Percentiles rank a stretch among this genome's conserved stretches.
Conservation (phyloP, 2,888 invertebrate genomes). For the Drosophila diplacantha region DNA sequence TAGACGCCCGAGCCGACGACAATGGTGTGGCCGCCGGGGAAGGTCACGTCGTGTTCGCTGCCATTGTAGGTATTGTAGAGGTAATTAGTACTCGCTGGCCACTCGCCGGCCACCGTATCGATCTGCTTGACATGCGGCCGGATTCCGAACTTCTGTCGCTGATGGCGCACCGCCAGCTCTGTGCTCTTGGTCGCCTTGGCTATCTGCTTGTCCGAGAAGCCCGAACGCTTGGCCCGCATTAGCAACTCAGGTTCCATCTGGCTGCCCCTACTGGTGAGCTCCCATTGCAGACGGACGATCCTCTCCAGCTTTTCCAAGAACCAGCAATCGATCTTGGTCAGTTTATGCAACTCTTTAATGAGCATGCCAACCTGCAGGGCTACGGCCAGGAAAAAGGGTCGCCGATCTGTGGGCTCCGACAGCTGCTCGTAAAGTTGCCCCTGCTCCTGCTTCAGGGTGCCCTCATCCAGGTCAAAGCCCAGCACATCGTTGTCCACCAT, state of each 20-base stretch:
- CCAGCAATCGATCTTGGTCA: slow-evolving; percentile 98
- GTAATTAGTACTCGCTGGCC: slow-evolving; percentile 99
- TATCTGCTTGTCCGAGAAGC: slow-evolving; percentile 98
- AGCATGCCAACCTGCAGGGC: slow-evolving; percentile 90
- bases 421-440: slow-evolving; percentile 92
- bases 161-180: slow-evolving; percentile 88
- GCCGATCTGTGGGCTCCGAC: slow-evolving; percentile 95
- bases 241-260: slow-evolving; percentile 83
- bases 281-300: slow-evolving; percentile 86
- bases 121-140: slow-evolving; percentile 96
- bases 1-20: slow-evolving; percentile 98
- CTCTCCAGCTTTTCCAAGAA: slow-evolving; percentile 96
- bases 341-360: slow-evolving; percentile 89
- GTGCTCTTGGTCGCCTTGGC: slow-evolving; percentile 91
- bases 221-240: slow-evolving; percentile 90
- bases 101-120: slow-evolving; percentile 99
- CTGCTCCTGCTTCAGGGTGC: slow-evolving; percentile 86
- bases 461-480: slow-evolving; percentile 95
- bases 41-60: slow-evolving; percentile 87
- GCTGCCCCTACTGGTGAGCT: slow-evolving; percentile 81
- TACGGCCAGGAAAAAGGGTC: slow-evolving; percentile 97
- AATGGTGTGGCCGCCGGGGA: slow-evolving; percentile 88
- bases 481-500: slow-evolving; percentile 97
- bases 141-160: slow-evolving; percentile 86
- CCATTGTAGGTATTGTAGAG: slow-evolving; percentile 99